A percentile compares a stretch with the other conserved stretches of the same genome.
Evolutionary conservation across 2,113 vertebrate species (phyloP).

Genomic region (Neodon shergylaensis): DNA sequence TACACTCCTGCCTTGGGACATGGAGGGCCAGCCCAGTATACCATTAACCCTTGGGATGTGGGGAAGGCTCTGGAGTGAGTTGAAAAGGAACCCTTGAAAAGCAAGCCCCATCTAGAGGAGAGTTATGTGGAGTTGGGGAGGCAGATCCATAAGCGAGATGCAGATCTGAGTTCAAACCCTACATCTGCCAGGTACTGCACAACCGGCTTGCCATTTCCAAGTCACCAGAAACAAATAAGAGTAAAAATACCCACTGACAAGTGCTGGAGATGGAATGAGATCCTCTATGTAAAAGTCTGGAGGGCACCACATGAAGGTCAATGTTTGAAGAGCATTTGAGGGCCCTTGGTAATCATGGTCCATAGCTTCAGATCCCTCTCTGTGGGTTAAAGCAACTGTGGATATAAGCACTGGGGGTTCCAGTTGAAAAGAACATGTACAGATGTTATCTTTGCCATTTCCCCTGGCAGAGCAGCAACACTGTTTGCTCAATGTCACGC

Average conservation of each 20-base stretch:
- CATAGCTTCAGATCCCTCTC: neutral
- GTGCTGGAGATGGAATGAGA: constrained; percentile 14
- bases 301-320: neutral
- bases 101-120: neutral
- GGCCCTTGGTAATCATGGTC: neutral
- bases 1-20: neutral
- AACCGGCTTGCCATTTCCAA: neutral
- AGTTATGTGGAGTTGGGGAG: neutral
- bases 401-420: too few relatives aligned
- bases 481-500: neutral
- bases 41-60: neutral
- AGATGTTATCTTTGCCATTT: neutral
- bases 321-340: neutral
- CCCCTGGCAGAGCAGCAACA: neutral
- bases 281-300: neutral
- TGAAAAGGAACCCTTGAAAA: neutral
- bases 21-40: neutral
- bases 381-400: neutral
- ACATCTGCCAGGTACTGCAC: neutral
- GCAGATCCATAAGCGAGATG: neutral
- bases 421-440: neutral
- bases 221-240: neutral
- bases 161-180: constrained; percentile 25
- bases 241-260: neutral
- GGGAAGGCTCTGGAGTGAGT: neutral